Evolutionary conservation across 2,888 invertebrate genomes (phyloP).

Genomic region (Ennomos quercinarius): DNA sequence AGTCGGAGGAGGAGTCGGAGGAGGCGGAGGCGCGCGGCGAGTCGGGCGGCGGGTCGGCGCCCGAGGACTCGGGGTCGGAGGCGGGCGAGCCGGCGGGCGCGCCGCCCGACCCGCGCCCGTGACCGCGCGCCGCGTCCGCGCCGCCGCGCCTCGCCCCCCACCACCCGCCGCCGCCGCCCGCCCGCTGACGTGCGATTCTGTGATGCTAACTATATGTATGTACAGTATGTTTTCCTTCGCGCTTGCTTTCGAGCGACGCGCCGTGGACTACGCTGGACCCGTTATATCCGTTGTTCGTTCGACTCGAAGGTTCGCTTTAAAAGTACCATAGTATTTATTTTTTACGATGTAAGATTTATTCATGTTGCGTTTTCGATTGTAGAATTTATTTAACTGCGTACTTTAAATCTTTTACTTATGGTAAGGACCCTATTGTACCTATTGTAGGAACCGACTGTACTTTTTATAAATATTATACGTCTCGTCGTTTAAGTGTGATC

Average conservation of each 20-base stretch:
- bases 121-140: conserved; percentile 37
- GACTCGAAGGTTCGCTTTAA: conserved; percentile 64
- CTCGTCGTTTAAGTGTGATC: conserved; percentile 41
- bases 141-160: conserved; percentile 24
- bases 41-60: conserved; percentile 58
- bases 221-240: conserved; percentile 61
- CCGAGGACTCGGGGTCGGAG: conserved; percentile 51
- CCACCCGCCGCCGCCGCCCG: conserved; percentile 28
- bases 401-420: conserved; percentile 47
- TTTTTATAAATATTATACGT: conserved; percentile 42
- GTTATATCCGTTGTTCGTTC: conserved; percentile 18
- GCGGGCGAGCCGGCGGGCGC: conserved; percentile 42
- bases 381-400: conserved; percentile 60
- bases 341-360: conserved; percentile 66
- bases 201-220: conserved; percentile 72
- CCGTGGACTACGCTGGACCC: conserved; percentile 24
- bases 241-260: conserved; percentile 55
- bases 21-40: conserved; percentile 60
- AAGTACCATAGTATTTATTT: conserved; percentile 80
- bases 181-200: conserved; percentile 57
- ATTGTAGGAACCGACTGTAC: conserved; percentile 36
- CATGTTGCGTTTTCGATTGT: conserved; percentile 59
- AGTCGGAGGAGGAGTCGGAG: conserved; percentile 80
- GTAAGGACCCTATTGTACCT: conserved; percentile 36
- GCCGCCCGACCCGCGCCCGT: conserved; percentile 36